A percentile compares a stretch with the other conserved stretches of the same genome.
phyloP scores from a whole-genome alignment of 2,797 vertebrate genomes.

The Pangasius djambal region DNA sequence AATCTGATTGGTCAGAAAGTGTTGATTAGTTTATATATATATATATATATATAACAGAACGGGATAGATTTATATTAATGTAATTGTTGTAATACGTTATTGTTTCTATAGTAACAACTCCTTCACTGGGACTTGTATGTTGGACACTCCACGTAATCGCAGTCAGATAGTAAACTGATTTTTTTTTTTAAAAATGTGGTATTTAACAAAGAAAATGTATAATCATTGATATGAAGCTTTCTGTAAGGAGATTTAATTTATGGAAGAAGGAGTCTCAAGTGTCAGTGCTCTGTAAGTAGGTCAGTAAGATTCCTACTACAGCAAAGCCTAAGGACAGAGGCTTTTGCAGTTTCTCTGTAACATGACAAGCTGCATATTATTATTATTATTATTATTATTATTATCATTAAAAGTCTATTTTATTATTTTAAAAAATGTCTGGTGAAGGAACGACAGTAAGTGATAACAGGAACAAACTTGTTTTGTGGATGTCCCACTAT shows the following conservation, averaged over 20 bases:
- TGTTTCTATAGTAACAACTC: background rate
- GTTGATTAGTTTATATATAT: background rate
- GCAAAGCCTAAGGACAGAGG: background rate
- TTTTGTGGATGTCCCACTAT: background rate
- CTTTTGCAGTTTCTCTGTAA: background rate
- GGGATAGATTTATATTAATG: background rate
- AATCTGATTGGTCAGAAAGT: background rate
- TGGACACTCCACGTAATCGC: background rate
- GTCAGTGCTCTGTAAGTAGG: background rate
- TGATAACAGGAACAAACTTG: background rate
- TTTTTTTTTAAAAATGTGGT: background rate
- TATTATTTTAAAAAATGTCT: background rate
- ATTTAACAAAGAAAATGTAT: background rate
- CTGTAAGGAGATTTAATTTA: background rate
- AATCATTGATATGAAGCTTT: background rate
- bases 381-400: background rate
- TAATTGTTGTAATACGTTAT: background rate
- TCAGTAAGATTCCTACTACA: background rate
- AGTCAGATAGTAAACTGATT: background rate
- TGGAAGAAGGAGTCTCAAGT: background rate
- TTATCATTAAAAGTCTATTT: background rate
- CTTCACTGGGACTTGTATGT: no score
- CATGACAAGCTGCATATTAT: background rate
- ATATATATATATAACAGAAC: background rate
- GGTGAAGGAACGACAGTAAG: background rate